These are phyloP conservation scores for Entelurus aequoreus DNA, from an alignment of 2,113 vertebrate genomes.

Conservation along the genomic window DNA sequence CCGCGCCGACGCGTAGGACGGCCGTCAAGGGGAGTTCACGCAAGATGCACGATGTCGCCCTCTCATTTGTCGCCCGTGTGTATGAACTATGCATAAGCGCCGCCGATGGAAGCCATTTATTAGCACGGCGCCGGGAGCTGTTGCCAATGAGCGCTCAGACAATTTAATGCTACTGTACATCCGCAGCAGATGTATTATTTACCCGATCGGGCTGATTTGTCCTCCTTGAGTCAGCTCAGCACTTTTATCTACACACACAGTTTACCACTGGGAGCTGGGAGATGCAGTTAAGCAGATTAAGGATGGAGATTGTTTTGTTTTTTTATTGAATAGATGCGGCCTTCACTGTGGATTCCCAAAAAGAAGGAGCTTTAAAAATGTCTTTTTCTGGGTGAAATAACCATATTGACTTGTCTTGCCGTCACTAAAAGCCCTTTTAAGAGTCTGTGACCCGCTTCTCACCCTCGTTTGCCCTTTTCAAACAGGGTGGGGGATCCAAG, in stretches of 20 bases:
- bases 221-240: conserved; percentile 14
- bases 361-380: neutral
- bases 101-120: conserved; percentile 44
- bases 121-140: conserved; percentile 22
- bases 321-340: conserved; percentile 3
- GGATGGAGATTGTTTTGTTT: conserved; percentile 4
- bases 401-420: neutral
- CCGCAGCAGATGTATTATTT: conserved; percentile 48
- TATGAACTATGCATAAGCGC: conserved; percentile 40
- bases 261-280: conserved; percentile 6
- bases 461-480: conserved; percentile 41
- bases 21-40: neutral
- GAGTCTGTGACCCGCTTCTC: conserved; percentile 29
- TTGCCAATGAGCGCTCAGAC: conserved; percentile 26
- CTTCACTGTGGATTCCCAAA: conserved; percentile 10
- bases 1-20: neutral
- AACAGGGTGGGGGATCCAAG: conserved; percentile 40
- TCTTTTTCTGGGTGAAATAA: neutral
- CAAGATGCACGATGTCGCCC: neutral
- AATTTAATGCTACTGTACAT: conserved; percentile 33
- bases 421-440: conserved; percentile 3
- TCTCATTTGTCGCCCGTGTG: conserved; percentile 1
- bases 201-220: conserved; percentile 23
- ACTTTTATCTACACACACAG: conserved; percentile 17
- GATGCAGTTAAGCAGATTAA: conserved; percentile 32